Conservation (phyloP, 2,888 invertebrate genomes). For the Piscicola geometra region DNA sequence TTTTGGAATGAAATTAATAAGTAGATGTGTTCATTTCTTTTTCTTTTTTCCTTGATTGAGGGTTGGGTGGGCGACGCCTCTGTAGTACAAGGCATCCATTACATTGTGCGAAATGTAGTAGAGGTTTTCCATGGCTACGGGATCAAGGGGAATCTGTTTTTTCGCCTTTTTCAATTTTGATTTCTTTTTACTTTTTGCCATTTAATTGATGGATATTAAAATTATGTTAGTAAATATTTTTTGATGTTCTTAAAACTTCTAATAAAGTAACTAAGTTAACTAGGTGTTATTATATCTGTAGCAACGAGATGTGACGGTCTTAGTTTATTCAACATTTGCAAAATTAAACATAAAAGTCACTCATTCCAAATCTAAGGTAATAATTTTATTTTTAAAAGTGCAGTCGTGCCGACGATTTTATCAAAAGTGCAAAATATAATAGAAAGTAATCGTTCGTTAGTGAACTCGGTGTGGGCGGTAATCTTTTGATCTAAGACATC, state of each 20-base stretch:
- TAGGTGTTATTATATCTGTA: no score
- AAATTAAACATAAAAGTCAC: no score
- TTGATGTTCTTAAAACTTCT: background rate
- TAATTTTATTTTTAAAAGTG: background rate
- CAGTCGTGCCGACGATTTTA: background rate
- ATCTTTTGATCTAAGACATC: background rate
- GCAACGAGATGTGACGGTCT: no score
- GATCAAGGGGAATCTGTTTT: background rate
- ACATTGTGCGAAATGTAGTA: slow-evolving; percentile 31
- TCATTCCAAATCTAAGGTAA: background rate
- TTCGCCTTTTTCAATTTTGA: no score
- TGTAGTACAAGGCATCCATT: slow-evolving; percentile 20
- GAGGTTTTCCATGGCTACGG: slow-evolving; percentile 30
- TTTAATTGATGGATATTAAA: no score
- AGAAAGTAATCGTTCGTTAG: background rate
- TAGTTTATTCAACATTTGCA: no score
- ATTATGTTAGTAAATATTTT: no score
- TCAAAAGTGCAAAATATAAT: background rate
- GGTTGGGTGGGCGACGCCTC: slow-evolving; percentile 24
- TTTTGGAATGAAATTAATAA: no score
- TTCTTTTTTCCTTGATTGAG: slow-evolving; percentile 26
- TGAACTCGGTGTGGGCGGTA: background rate
- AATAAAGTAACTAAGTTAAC: no score
- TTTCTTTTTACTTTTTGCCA: no score
- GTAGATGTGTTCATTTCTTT: no score